phyloP scores from a whole-genome alignment of 2,113 vertebrate species.

The Bos javanicus region DNA sequence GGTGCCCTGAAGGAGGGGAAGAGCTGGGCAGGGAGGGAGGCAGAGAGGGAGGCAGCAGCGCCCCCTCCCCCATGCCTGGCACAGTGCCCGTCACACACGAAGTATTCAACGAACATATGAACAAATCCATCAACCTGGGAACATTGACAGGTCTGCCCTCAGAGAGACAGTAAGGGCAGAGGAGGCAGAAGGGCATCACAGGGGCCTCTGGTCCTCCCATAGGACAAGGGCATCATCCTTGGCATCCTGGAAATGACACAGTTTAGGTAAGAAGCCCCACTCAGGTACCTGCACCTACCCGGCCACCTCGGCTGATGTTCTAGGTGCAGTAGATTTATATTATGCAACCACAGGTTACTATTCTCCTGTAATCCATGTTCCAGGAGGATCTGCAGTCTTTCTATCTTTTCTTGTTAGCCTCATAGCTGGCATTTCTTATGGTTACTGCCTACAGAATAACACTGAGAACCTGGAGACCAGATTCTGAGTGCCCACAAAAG shows the following conservation, averaged over 20 bases:
- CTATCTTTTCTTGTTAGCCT: neutral
- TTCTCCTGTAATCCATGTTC: neutral
- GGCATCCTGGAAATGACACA: neutral
- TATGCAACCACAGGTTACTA: neutral
- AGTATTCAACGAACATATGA: neutral
- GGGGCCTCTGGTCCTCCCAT: neutral
- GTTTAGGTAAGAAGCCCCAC: neutral
- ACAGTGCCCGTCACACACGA: neutral
- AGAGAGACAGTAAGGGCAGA: neutral
- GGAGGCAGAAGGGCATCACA: neutral
- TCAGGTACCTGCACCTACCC: neutral
- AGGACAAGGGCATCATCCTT: neutral
- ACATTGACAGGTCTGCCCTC: neutral
- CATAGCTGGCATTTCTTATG: neutral
- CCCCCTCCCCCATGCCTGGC: neutral
- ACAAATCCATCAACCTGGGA: neutral
- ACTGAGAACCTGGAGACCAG: neutral
- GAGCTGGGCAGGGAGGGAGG: neutral
- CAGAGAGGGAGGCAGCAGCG: neutral
- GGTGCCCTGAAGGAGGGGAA: neutral
- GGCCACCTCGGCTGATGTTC: neutral
- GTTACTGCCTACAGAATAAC: neutral
- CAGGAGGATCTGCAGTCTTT: neutral
- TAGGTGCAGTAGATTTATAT: neutral
- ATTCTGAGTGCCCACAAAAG: neutral